Evolutionary conservation across 2,797 vertebrate species (phyloP), one percentile per base, ranked within the genome.

Genomic region (Amblyraja radiata): DNA sequence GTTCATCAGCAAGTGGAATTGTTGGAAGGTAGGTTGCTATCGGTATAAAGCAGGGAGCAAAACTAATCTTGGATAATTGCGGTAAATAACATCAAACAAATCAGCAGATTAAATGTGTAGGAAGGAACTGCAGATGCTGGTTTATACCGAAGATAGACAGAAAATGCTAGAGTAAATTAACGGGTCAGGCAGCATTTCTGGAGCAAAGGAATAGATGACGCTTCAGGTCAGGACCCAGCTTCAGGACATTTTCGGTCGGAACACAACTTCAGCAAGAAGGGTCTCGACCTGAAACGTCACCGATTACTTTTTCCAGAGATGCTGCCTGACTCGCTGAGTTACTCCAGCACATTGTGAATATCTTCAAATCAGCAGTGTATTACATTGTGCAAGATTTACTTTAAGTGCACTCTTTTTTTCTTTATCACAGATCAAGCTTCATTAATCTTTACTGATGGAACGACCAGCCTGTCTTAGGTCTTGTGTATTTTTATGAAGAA

Each of bases 1-100:
- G 93, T 93, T 71, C 93, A 93, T n/a, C 93, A 93, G 93, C 93
- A 93, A 58, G 54, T 93, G 78, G 93, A 93, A 18, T 13, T 93
- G 93, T 73, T 93, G 93, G 93, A 93, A 93, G 93, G 93, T 93
- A 78, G 13, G 90, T 68, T 92, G 94, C 93, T 28, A 84, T 91
- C 93, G 10, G 6, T n/a, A 68, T 7, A 28, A 84, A 61, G 58
- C 9, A 14, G 54, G 13, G 32, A 18, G n/a, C 68, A 63, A 36
- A 88, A 21, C 65, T 32, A 21, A 32, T n/a, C n/a, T 65, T 32
- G 84, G 28, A 1, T 16, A n/a, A 36, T 14, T 14, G n/a, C 16
- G 32, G 0, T 32, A 78, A 77, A 32, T 25, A 32, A n/a, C 10
- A 7, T 6, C 11, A 4, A n/a, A 11, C 77, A 36, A 36, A 78